A percentile compares a stretch with the other conserved stretches of the same genome.
phyloP scores from a whole-genome alignment of 1,140 invertebrate species.

The Diabrotica undecimpunctata region DNA sequence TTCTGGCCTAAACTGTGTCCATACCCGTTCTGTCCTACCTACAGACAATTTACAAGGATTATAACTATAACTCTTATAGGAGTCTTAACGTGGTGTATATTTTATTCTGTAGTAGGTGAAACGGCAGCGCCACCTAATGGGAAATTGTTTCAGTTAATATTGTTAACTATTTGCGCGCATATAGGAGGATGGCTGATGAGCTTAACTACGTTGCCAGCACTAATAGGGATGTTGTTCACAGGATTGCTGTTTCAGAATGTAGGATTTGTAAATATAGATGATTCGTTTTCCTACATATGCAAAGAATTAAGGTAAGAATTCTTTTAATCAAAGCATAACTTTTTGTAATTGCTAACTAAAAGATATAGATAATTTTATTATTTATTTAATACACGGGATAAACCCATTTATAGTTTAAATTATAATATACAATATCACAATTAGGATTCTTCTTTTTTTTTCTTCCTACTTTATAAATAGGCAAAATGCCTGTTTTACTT shows the following conservation, averaged over 20 bases:
- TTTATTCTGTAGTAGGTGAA: conserved; percentile 68
- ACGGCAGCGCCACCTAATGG: conserved; percentile 70
- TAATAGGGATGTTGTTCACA: conserved; percentile 85
- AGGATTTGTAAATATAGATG: conserved; percentile 66
- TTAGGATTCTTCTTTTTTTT: no score
- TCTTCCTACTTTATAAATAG: no score
- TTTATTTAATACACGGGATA: no score
- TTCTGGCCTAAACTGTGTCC: conserved; percentile 73
- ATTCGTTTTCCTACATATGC: conserved; percentile 58
- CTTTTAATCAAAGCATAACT: background rate
- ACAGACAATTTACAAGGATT: conserved; percentile 70
- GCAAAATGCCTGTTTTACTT: no score
- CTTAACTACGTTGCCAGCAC: conserved; percentile 73
- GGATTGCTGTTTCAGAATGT: conserved; percentile 75
- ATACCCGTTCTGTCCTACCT: conserved; percentile 75
- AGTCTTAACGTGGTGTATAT: conserved; percentile 69
- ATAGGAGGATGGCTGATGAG: conserved; percentile 76
- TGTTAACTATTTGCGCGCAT: conserved; percentile 70
- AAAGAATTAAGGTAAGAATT: conserved; percentile 61
- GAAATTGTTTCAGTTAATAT: conserved; percentile 73
- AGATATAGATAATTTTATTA: no score
- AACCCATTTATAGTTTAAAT: no score
- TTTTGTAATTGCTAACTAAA: no score
- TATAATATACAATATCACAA: no score
- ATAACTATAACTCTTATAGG: conserved; percentile 62